These are phyloP conservation scores for Cercopithecus hamlyni DNA, from an alignment of 2,797 vertebrate species.

Conservation along the genomic window DNA sequence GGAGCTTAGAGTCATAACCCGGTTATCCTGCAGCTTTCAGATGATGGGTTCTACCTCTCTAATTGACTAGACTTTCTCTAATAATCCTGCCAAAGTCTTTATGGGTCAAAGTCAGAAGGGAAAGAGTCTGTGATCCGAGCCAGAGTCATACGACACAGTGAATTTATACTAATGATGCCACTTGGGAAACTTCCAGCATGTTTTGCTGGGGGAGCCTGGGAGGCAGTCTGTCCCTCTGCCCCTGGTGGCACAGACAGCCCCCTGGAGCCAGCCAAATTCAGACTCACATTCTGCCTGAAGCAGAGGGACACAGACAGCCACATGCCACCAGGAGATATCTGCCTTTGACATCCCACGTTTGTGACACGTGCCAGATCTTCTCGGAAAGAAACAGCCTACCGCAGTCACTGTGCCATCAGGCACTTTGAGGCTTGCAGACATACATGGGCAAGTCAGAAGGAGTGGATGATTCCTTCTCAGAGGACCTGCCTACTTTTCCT, in stretches of 20 bases:
- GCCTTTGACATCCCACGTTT: rapidly evolving
- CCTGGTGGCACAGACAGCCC: not conserved
- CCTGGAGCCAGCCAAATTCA: not conserved
- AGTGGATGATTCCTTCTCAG: not conserved
- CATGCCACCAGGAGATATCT: not conserved
- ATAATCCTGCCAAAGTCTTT: not conserved
- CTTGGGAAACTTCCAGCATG: not conserved
- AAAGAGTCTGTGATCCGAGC: not conserved
- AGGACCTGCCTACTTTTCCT: not conserved
- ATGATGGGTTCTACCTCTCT: not conserved
- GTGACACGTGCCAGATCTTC: not conserved
- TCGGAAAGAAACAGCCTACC: not conserved
- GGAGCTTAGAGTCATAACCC: not conserved
- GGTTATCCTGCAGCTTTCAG: not conserved
- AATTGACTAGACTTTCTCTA: not conserved
- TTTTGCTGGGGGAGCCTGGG: too few species aligned
- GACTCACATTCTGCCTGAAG: rapidly evolving
- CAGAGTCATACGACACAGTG: not conserved
- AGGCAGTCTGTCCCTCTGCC: too few species aligned
- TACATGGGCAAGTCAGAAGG: not conserved
- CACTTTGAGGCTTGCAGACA: not conserved
- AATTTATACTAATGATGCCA: not conserved
- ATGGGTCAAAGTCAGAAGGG: not conserved
- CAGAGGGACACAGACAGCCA: not conserved
- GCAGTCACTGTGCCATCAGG: rapidly evolving